A percentile compares a stretch with the other conserved stretches of the same genome.
Conservation (phyloP, 2,113 vertebrate species). For the Stigmatopora nigra region DNA sequence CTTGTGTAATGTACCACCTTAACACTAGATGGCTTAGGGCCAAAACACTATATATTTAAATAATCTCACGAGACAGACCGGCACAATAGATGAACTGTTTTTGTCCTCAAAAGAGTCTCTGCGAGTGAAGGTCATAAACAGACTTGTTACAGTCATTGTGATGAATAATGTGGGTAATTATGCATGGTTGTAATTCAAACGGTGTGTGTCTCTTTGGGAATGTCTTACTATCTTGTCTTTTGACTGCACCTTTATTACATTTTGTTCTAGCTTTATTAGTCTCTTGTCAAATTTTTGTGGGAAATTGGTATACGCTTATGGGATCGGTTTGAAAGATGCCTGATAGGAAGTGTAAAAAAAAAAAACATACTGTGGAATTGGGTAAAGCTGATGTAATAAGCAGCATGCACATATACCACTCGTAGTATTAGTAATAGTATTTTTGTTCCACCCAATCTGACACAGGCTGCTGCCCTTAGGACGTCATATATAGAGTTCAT, state of each 20-base stretch:
- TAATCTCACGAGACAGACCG: conserved; percentile 29
- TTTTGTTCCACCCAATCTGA: conserved; percentile 59
- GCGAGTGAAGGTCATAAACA: conserved; percentile 18
- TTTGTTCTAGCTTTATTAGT: conserved; percentile 1
- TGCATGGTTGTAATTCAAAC: conserved; percentile 25
- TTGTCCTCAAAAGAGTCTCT: conserved; percentile 21
- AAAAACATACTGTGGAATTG: neutral
- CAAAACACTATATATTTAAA: conserved; percentile 22
- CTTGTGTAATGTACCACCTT: conserved; percentile 26
- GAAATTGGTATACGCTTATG: neutral
- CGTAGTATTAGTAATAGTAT: conserved; percentile 43
- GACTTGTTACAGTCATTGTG: conserved; percentile 5
- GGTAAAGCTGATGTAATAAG: conserved; percentile 23
- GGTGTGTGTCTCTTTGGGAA: conserved; percentile 22
- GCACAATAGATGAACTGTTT: conserved; percentile 22
- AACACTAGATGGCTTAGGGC: conserved; percentile 33
- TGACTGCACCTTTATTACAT: neutral
- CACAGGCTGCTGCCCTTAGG: conserved; percentile 29
- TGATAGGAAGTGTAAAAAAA: neutral
- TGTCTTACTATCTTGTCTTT: conserved; percentile 8
- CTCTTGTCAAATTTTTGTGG: conserved; percentile 4
- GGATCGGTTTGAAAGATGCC: neutral
- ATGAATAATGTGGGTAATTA: conserved; percentile 40
- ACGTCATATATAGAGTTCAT: conserved; percentile 43
- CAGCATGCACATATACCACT: conserved; percentile 30